These are phyloP conservation scores for Himalopsyche tibetana DNA, from an alignment of 2,888 invertebrate species.

Conservation along the genomic window DNA sequence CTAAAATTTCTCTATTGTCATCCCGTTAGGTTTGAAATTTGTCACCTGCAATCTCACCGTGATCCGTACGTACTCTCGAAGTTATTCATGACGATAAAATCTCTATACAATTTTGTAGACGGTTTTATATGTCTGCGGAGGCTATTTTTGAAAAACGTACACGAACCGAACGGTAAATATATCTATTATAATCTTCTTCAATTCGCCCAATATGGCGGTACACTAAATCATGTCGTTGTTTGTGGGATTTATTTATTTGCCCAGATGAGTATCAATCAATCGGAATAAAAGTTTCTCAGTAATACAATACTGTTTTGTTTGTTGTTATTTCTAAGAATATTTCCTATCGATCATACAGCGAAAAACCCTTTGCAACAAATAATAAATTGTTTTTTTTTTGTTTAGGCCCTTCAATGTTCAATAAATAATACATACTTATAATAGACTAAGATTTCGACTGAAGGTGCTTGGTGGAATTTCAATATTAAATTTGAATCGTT, in stretches of 20 bases:
- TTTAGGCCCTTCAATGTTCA: too few relatives aligned
- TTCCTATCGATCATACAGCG: neutral
- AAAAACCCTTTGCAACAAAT: neutral
- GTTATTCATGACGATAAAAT: neutral
- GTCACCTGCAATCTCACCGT: neutral
- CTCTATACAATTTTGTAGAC: neutral
- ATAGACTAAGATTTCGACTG: too few relatives aligned
- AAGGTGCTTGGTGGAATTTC: too few relatives aligned
- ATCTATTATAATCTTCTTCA: neutral
- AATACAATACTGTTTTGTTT: neutral
- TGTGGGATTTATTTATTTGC: neutral
- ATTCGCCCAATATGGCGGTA: constrained; percentile 17
- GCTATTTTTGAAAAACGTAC: neutral
- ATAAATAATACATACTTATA: too few relatives aligned
- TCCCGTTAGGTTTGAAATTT: neutral
- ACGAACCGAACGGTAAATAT: neutral
- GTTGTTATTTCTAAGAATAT: neutral
- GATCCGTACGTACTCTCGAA: neutral
- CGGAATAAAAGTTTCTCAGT: neutral
- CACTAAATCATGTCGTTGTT: neutral
- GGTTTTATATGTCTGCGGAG: neutral
- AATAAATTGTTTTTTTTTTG: too few relatives aligned
- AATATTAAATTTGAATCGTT: too few relatives aligned
- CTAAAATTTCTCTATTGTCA: neutral
- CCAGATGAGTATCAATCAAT: neutral